phyloP scores from a whole-genome alignment of 2,113 vertebrate species.

The Mormoops blainvillei region DNA sequence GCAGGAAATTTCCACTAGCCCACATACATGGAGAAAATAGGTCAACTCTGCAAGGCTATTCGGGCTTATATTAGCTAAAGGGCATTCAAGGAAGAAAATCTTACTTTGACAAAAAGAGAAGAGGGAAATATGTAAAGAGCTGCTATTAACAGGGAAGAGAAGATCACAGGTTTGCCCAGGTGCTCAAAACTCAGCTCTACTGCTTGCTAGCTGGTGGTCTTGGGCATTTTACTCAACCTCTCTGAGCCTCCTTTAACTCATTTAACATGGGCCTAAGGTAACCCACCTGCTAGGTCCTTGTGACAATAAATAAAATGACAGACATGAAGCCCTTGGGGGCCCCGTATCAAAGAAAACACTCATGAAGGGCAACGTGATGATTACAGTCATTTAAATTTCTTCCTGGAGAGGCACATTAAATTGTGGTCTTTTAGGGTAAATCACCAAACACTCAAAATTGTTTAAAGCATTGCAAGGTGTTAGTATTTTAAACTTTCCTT shows the following conservation, averaged over 20 bases:
- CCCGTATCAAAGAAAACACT: neutral
- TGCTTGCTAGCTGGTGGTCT: neutral
- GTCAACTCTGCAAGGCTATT: neutral
- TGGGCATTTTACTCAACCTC: neutral
- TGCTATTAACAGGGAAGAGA: neutral
- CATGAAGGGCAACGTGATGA: neutral
- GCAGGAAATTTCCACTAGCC: neutral
- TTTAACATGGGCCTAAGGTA: neutral
- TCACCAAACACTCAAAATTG: neutral
- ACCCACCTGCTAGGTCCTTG: neutral
- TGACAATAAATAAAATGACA: neutral
- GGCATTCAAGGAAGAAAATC: neutral
- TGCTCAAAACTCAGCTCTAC: neutral
- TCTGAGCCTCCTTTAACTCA: neutral
- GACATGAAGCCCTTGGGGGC: neutral
- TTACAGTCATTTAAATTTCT: neutral
- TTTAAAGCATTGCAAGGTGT: neutral
- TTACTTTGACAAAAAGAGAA: neutral
- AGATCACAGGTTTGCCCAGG: neutral
- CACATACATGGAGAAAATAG: neutral
- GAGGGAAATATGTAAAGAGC: neutral
- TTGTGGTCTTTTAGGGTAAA: neutral
- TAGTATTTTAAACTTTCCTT: neutral
- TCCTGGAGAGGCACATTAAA: neutral
- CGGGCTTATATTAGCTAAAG: neutral